A percentile compares a stretch with the other conserved stretches of the same genome.
phyloP scores from a whole-genome alignment of 2,888 invertebrate species.

The Mystacides longicornis region DNA sequence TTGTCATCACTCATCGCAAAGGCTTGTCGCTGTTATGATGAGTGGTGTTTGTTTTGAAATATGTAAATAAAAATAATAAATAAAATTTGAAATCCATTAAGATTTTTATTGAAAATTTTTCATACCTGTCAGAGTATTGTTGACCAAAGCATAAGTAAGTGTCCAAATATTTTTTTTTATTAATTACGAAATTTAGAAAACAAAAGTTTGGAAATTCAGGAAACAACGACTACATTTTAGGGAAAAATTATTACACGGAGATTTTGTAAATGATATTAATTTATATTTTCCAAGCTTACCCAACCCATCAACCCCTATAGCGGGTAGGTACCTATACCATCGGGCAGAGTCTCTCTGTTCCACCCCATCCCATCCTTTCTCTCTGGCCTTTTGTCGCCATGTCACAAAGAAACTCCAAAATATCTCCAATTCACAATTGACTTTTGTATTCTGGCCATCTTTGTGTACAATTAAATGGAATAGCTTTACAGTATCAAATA shows the following conservation, averaged over 20 bases:
- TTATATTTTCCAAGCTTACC: slow-evolving; percentile 23
- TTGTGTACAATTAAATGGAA: slow-evolving; percentile 25
- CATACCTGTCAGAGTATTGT: no score
- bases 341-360: slow-evolving; percentile 9
- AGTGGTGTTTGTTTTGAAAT: no score
- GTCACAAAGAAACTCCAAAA: slow-evolving; percentile 13
- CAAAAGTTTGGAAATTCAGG: neutral
- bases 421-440: slow-evolving; percentile 23
- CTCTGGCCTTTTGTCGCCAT: slow-evolving; percentile 11
- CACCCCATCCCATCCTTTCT: neutral
- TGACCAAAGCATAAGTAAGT: no score
- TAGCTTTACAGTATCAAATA: slow-evolving; percentile 23
- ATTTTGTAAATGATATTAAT: slow-evolving; percentile 27
- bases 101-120: no score
- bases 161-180: no score
- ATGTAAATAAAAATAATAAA: no score
- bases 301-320: slow-evolving; percentile 9
- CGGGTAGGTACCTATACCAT: neutral
- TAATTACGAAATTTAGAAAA: neutral
- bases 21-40: no score
- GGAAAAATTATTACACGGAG: slow-evolving; percentile 26
- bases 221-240: slow-evolving; percentile 22
- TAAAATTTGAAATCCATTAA: no score
- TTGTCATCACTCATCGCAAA: no score
- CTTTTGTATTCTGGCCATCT: slow-evolving; percentile 24